Evolutionary conservation across 1,140 invertebrate genomes (phyloP), one percentile per base, ranked within the genome.

Genomic region (Parasteatoda tepidariorum): DNA sequence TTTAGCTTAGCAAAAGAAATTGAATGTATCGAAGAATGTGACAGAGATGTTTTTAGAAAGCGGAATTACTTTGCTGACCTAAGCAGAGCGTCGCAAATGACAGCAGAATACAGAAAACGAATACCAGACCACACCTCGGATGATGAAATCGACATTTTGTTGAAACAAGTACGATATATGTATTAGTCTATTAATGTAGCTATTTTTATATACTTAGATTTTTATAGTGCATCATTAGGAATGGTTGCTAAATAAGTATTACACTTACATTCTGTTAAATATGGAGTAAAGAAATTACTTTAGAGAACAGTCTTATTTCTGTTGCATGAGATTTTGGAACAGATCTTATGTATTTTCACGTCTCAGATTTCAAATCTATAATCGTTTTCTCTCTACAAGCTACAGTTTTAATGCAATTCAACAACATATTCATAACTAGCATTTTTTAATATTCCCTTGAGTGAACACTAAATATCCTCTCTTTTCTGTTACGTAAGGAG

Each of bases 1-100:
- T 31, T 0, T 11, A 82, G 78, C 15, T 38, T 82, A 48, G 78
- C 78, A 6, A 28, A 71, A 7, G 54, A 59, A 18, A 61, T 82
- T 0, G 66, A 28, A 0, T 18, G 33, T 2, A 26, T 71, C 2
- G 67, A 55, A 22, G 54, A 64, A n/a, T 22, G 9, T 26, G 24
- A 71, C 24, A 28, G 67, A 22, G 55, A 59, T 3, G 55, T 70
- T 0, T 3, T 41, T 11, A 57, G 34, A 9, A 26, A 31, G 24
- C 13, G 30, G 33, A 66, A 70, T 18, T 82, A 82, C 6, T 64
- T 82, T 1, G 11, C 34, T 0, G 34, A 82, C 6, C 28, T 82
- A 26, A 4, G n/a, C 31, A 70, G 66, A 15, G 54, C 24, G 7
- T 70, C 78, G 6, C 30, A 82, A 13, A 62, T 33, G 41, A 70